A percentile compares a stretch with the other conserved stretches of the same genome.
Evolutionary conservation across 2,113 vertebrate species (phyloP).

Genomic region (Apodemus speciosus): DNA sequence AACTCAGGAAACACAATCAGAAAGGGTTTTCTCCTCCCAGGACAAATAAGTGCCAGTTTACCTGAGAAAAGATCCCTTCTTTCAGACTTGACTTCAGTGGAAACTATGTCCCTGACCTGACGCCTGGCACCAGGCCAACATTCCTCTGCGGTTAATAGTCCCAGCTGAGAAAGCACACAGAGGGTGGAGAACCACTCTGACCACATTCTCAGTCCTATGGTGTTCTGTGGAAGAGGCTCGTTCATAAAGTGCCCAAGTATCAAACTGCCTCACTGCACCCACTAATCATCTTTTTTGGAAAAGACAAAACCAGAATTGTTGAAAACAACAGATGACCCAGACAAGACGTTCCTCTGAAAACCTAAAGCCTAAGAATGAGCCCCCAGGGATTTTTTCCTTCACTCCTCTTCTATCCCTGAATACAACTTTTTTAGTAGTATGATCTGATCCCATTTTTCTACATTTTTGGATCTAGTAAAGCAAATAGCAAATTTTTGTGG

Average conservation of each 20-base stretch:
- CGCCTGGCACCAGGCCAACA: conserved; percentile 14
- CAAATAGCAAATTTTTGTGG: conserved; percentile 7
- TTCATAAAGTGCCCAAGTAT: neutral
- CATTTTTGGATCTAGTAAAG: conserved; percentile 41
- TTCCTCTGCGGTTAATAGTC: conserved; percentile 47
- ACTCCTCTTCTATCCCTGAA: neutral
- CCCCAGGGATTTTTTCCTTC: neutral
- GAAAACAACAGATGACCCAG: conserved; percentile 1
- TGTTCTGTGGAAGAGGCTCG: neutral
- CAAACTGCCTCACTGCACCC: neutral
- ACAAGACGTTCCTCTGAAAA: conserved; percentile 1
- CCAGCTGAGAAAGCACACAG: conserved; percentile 30
- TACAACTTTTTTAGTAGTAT: neutral
- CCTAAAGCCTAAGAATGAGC: neutral
- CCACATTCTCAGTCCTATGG: neutral
- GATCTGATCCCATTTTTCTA: conserved; percentile 46
- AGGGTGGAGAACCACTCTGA: neutral
- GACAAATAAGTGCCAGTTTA: conserved; percentile 29
- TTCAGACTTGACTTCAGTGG: conserved; percentile 43
- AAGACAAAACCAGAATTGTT: conserved; percentile 38
- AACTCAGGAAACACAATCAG: conserved; percentile 33
- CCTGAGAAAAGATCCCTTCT: conserved; percentile 44
- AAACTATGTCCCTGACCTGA: conserved; percentile 36
- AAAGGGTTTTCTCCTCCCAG: neutral
- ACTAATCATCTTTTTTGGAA: neutral